These are phyloP conservation scores for Meloidogyne chitwoodi DNA, from an alignment of 1,140 invertebrate genomes.

Conservation along the genomic window DNA sequence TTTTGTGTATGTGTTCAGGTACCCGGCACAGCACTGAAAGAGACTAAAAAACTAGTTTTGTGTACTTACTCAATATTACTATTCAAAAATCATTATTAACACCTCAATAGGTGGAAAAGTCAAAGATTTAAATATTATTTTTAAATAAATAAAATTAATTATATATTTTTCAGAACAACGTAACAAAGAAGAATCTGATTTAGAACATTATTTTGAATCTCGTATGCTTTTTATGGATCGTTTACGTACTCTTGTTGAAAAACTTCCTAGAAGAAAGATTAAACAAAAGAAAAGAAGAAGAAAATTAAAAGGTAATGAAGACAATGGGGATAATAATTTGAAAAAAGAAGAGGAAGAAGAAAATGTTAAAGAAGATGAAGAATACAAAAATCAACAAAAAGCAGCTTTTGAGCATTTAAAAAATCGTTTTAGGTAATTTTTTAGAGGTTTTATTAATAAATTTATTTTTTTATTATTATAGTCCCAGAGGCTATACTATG, in stretches of 20 bases:
- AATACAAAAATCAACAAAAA: not conserved
- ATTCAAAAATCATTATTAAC: too few species aligned
- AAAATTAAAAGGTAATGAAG: not conserved
- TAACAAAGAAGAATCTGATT: conserved; percentile 20
- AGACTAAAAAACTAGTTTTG: too few species aligned
- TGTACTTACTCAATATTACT: too few species aligned
- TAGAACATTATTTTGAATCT: conserved; percentile 32
- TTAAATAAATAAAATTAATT: not conserved
- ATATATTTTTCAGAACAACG: conserved; percentile 13
- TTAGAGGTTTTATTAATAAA: not conserved
- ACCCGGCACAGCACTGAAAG: too few species aligned
- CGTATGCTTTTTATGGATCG: conserved; percentile 39
- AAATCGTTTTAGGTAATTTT: not conserved
- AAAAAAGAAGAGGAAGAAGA: not conserved
- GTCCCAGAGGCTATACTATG: not conserved
- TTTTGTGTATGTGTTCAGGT: too few species aligned
- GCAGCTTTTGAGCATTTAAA: conserved; percentile 1
- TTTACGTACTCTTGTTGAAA: conserved; percentile 17
- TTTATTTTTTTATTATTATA: too few species aligned
- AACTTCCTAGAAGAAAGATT: conserved; percentile 9
- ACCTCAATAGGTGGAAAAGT: too few species aligned
- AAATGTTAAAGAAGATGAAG: not conserved
- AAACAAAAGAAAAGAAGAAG: not conserved
- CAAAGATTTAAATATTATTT: not conserved
- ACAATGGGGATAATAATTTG: not conserved